phyloP scores from a whole-genome alignment of 2,888 invertebrate species.

The Lasioglossum marginatum region DNA sequence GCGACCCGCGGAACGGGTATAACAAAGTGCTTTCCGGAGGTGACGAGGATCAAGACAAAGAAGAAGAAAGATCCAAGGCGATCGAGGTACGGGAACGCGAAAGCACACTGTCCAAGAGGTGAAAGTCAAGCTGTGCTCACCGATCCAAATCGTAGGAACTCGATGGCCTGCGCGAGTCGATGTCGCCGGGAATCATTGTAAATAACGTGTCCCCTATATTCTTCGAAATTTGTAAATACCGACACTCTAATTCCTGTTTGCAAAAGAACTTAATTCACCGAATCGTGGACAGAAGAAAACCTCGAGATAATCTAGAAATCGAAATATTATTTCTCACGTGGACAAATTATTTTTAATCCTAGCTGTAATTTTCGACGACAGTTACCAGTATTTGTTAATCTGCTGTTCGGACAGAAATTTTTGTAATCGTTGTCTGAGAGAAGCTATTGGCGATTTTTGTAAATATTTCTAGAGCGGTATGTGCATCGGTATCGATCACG shows the following conservation, averaged over 20 bases:
- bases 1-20: conserved; percentile 8
- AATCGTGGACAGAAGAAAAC: neutral
- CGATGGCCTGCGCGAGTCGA: conserved; percentile 50
- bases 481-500: conserved; percentile 34
- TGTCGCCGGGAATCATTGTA: conserved; percentile 53
- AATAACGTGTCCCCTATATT: conserved; percentile 50
- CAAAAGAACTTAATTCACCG: neutral
- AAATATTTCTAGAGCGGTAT: conserved; percentile 25
- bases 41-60: conserved; percentile 52
- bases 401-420: neutral
- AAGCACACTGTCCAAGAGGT: conserved; percentile 74
- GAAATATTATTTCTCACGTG: neutral
- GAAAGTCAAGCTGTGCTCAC: conserved; percentile 75
- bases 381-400: neutral
- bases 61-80: conserved; percentile 64
- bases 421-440: neutral
- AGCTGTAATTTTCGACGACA: neutral
- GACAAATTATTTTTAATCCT: neutral
- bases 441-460: conserved; percentile 37
- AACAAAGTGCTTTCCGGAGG: conserved; percentile 43
- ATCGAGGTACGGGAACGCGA: conserved; percentile 69
- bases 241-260: neutral
- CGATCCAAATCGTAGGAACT: conserved; percentile 72
- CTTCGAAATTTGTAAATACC: conserved; percentile 70
- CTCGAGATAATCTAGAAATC: neutral